Base-by-base conservation (phyloP, 2,113 vertebrate species). In the Grammomys dolichurus region DNA sequence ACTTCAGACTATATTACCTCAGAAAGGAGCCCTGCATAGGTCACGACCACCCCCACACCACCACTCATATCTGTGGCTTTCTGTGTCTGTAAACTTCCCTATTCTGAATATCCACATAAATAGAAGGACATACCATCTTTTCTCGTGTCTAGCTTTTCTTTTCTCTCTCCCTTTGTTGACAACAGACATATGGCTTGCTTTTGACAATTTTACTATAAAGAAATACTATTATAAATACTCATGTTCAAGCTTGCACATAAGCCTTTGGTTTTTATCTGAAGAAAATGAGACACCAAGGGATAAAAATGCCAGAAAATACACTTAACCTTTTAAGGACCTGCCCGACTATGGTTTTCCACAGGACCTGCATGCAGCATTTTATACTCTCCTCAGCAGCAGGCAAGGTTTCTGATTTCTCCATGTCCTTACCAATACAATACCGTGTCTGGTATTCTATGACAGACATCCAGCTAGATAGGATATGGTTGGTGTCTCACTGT, bases 211-310 rank as follows among this genome's bases (percentile, higher is more conserved):
- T 70, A 43, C 67, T 77, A 78, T n/a, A 12, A 92, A 63, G 75
- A 90, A 90, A 48, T 3, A 40, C 19, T 58, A 2, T 28, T 58
- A 87, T 24, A 82, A 73, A 93, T 28, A 48, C 22, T 63, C 24
- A 60, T 13, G 7, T 67, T 40, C 56, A 69, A 73, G 75, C 31
- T 75, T 91, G 28, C 78, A 33, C 26, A 65, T 36, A 26, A 16
- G 40, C 48, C 4, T 87, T 63, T 60, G 58, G 81, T 92, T 77
- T 87, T 94, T 87, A 40, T 92, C 69, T 91, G 63, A 33, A 92
- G 28, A 20, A 90, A 56, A 69, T 7, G 1, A 56, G n/a, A 60
- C 4, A 88, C 4, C 51, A 65, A 95, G 65, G 28, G 88, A 24
- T 19, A 87, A 67, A 89, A 91, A 1, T 77, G 8, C 26, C 63